Evolutionary conservation across 2,797 vertebrate species (phyloP).

Genomic region (Nyctibius grandis): DNA sequence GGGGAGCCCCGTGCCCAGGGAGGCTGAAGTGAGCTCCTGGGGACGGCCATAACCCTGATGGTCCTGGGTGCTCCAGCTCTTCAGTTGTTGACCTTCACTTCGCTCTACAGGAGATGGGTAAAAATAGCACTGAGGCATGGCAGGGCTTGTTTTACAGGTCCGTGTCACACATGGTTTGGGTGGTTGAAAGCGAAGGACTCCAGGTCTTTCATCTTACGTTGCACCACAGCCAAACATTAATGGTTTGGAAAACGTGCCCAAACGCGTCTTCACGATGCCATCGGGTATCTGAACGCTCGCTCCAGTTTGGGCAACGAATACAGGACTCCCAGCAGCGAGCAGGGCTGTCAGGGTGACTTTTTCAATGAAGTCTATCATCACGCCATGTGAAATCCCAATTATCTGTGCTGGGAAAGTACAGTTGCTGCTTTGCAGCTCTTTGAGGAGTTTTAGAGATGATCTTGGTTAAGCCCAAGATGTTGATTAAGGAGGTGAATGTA

Average conservation of each 20-base stretch:
- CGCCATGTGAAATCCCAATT: background rate
- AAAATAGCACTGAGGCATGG: background rate
- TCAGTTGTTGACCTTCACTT: background rate
- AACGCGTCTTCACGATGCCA: background rate
- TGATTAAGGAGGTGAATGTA: constrained; percentile 41
- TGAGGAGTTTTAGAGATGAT: constrained; percentile 16
- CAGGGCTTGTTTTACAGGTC: background rate
- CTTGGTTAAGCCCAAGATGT: background rate
- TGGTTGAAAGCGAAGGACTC: background rate
- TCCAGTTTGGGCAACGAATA: background rate
- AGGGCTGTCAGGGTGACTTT: background rate
- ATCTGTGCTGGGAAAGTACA: background rate
- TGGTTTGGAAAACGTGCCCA: background rate
- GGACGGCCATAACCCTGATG: too few relatives aligned
- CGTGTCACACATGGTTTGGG: background rate
- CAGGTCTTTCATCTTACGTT: background rate
- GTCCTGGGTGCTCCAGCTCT: background rate
- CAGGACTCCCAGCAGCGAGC: background rate
- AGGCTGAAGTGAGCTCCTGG: accelerated
- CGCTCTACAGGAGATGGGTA: accelerated
- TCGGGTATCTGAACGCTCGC: accelerated
- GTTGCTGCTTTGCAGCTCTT: background rate
- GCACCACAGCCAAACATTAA: background rate
- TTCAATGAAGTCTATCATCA: constrained; percentile 27
- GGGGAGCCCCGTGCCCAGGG: background rate